A percentile compares a stretch with the other conserved stretches of the same genome.
These are phyloP conservation scores for Chondrosia reniformis DNA, from an alignment of 37 sponge, comb jelly and placozoan genomes.

Conservation along the genomic window DNA sequence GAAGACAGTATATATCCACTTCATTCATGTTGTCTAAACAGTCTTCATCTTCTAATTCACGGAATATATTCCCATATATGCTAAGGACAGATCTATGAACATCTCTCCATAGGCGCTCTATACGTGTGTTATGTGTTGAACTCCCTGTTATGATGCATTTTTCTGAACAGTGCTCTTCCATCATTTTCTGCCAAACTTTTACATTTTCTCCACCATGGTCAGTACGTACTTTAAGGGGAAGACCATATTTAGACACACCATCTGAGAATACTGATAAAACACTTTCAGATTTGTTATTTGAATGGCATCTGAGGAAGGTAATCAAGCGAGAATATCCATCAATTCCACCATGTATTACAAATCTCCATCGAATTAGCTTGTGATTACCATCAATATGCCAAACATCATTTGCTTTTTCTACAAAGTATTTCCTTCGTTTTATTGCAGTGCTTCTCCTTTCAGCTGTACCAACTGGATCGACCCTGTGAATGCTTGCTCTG, in stretches of 20 bases:
- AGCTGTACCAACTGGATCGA: constrained; percentile 18
- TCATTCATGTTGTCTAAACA: not conserved
- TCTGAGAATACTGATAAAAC: not conserved
- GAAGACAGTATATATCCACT: not conserved
- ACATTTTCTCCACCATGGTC: constrained; percentile 6
- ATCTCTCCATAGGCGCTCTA: not conserved
- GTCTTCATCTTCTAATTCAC: not conserved
- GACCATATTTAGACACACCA: not conserved
- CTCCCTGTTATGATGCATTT: constrained; percentile 7
- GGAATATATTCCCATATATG: not conserved
- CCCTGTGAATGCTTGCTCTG: too few relatives aligned
- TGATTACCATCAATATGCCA: constrained; percentile 54
- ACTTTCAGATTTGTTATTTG: not conserved
- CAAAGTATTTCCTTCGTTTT: constrained; percentile 29
- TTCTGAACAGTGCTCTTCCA: not conserved
- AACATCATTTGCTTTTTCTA: constrained; percentile 13
- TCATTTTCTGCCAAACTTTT: not conserved
- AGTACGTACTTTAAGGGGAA: not conserved
- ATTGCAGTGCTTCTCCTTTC: constrained; percentile 2
- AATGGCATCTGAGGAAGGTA: not conserved
- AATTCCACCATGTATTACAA: not conserved
- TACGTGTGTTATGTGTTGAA: not conserved
- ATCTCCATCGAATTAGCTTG: constrained; percentile 26
- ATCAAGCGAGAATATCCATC: not conserved
- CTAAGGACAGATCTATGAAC: not conserved